phyloP scores from a whole-genome alignment of 2,888 invertebrate genomes.

The Ectemnius continuus region DNA sequence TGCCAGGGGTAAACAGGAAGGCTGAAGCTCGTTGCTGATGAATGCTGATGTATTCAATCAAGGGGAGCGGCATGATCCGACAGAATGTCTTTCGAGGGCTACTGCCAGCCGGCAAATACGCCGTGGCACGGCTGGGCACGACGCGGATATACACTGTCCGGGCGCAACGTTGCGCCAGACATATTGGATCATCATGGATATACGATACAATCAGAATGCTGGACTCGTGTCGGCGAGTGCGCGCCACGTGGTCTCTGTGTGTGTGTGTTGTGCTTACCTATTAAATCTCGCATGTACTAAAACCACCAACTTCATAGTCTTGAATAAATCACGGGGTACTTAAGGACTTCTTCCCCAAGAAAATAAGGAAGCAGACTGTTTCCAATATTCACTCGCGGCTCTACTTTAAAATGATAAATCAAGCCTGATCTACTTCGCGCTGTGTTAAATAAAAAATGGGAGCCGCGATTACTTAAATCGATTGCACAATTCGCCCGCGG shows the following conservation, averaged over 20 bases:
- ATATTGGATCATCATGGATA: conserved; percentile 71
- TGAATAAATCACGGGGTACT: conserved; percentile 57
- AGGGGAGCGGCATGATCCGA: conserved; percentile 67
- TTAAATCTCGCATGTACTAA: conserved; percentile 70
- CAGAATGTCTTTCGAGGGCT: conserved; percentile 63
- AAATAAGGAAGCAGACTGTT: not conserved
- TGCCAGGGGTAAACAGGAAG: conserved; percentile 16
- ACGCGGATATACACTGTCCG: conserved; percentile 29
- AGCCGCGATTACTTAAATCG: too few relatives aligned
- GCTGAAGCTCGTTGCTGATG: conserved; percentile 51
- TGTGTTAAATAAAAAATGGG: too few relatives aligned
- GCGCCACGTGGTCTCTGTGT: conserved; percentile 60
- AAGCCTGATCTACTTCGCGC: too few relatives aligned
- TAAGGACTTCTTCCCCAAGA: conserved; percentile 28
- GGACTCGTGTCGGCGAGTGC: conserved; percentile 52
- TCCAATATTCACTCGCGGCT: too few relatives aligned
- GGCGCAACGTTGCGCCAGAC: conserved; percentile 64
- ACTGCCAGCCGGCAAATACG: conserved; percentile 43
- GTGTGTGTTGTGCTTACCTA: conserved; percentile 60
- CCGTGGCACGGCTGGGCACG: conserved; percentile 29
- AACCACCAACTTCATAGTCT: conserved; percentile 42
- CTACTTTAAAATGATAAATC: too few relatives aligned
- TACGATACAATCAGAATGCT: conserved; percentile 73
- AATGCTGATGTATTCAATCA: conserved; percentile 71
- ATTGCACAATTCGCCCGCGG: too few relatives aligned